Conservation (phyloP, 2,888 invertebrate genomes). For the Noctua pronuba region DNA sequence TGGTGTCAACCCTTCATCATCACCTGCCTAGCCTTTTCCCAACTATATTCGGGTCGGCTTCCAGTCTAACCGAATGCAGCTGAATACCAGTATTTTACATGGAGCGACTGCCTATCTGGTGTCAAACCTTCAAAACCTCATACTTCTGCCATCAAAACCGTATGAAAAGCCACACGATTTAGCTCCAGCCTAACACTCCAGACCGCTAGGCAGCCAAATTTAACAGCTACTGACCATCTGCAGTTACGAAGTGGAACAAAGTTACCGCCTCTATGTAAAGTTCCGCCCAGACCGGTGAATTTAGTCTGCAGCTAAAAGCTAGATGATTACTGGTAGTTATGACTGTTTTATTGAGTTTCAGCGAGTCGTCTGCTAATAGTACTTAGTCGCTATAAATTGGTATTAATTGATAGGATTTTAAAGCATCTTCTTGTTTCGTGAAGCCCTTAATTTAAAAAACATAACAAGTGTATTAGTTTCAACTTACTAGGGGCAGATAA, state of each 20-base stretch:
- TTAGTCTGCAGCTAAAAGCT: constrained; percentile 70
- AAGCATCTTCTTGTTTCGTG: background rate
- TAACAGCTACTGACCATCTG: constrained; percentile 69
- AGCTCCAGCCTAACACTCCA: constrained; percentile 23
- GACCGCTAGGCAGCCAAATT: constrained; percentile 58
- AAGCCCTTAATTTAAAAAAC: too few relatives aligned
- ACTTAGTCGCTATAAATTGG: background rate
- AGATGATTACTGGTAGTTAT: constrained; percentile 73
- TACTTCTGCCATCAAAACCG: constrained; percentile 8
- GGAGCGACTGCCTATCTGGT: too few relatives aligned
- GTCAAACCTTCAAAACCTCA: too few relatives aligned
- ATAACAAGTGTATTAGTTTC: too few relatives aligned
- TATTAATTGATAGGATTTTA: background rate
- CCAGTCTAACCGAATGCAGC: too few relatives aligned
- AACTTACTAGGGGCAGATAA: too few relatives aligned
- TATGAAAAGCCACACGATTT: constrained; percentile 32
- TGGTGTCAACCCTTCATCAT: too few relatives aligned
- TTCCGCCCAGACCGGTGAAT: constrained; percentile 65
- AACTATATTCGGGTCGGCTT: too few relatives aligned
- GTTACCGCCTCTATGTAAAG: constrained; percentile 69
- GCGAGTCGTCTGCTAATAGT: constrained; percentile 45
- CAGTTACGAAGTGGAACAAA: constrained; percentile 64
- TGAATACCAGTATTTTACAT: too few relatives aligned
- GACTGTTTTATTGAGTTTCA: constrained; percentile 76
- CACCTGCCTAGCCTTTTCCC: too few relatives aligned